Evolutionary conservation across 2,888 invertebrate genomes (phyloP).

Genomic region (Machimus rusticus): DNA sequence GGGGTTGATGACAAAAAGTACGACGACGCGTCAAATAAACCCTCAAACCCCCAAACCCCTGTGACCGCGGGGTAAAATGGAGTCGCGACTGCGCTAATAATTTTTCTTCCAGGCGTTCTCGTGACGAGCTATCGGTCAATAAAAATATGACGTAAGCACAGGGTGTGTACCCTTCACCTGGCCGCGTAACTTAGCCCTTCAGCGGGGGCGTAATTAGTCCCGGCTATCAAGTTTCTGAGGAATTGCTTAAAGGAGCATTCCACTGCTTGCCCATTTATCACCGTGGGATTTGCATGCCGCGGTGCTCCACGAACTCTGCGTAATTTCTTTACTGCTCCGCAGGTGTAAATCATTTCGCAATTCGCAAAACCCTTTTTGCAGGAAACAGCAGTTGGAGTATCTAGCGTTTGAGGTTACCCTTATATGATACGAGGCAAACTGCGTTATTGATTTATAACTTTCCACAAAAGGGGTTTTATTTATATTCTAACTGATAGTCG

Average conservation of each 20-base stretch:
- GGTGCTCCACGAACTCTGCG: neutral
- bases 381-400: neutral
- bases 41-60: neutral
- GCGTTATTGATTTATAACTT: neutral
- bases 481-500: neutral
- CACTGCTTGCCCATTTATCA: neutral
- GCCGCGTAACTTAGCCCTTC: neutral
- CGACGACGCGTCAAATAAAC: neutral
- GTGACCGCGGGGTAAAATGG: neutral
- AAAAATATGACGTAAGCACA: constrained; percentile 37
- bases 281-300: neutral
- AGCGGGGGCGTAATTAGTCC: neutral
- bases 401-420: neutral
- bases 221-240: neutral
- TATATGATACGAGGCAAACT: neutral
- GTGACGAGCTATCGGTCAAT: constrained; percentile 28
- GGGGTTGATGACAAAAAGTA: neutral
- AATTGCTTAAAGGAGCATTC: neutral
- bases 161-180: constrained; percentile 17
- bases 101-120: neutral
- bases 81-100: constrained; percentile 7
- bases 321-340: neutral
- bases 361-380: neutral
- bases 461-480: neutral
- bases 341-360: neutral